These are phyloP conservation scores for Paradoxurus hermaphroditus DNA, from an alignment of 2,113 vertebrate species.

Conservation along the genomic window DNA sequence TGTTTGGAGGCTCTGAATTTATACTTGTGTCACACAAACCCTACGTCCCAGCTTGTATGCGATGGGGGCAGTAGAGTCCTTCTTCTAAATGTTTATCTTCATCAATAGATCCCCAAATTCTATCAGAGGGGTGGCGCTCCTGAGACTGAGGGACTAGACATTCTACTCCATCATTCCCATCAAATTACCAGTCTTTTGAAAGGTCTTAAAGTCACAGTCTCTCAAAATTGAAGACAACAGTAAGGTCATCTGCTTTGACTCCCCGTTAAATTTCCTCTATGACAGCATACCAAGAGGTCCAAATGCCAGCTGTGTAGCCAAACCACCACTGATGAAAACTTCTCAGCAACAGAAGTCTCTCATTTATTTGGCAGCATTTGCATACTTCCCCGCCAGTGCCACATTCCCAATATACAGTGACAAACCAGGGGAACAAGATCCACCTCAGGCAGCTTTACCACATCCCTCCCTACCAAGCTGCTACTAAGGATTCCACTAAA, in stretches of 20 bases:
- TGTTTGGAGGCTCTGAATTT: neutral
- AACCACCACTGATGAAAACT: neutral
- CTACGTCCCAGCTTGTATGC: neutral
- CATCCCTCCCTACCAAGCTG: neutral
- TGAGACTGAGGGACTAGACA: neutral
- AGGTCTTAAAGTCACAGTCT: neutral
- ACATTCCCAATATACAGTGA: neutral
- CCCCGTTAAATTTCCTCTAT: neutral
- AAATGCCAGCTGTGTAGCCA: neutral
- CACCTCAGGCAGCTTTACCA: neutral
- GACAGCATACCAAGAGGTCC: neutral
- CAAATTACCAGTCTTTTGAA: neutral
- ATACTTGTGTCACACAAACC: neutral
- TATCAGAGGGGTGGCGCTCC: neutral
- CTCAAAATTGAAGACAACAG: constrained; percentile 7
- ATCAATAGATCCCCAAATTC: neutral
- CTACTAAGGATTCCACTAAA: neutral
- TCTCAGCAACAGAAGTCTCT: neutral
- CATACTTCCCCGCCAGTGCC: neutral
- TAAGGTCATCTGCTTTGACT: neutral
- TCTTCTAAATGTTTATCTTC: neutral
- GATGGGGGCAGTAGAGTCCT: neutral
- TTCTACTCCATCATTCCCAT: neutral
- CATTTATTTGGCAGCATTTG: neutral
- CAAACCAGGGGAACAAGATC: neutral